Evolutionary conservation across 2,113 vertebrate genomes (phyloP), one percentile per base, ranked within the genome.

Genomic region (Aleadryas rufinucha): DNA sequence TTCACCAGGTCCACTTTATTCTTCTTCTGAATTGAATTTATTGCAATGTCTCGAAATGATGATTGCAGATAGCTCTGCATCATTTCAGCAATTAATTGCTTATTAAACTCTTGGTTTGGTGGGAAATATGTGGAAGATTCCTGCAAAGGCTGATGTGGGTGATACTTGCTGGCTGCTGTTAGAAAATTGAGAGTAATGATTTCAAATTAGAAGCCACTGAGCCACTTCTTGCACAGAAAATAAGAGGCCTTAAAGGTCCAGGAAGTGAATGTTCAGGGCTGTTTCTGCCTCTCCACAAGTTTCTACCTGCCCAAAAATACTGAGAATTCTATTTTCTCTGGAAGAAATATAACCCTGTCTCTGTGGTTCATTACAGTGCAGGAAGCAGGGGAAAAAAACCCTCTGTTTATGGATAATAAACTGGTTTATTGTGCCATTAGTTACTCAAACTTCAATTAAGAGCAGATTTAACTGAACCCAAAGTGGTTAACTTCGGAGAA

Each of bases 61-160:
- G 53, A 59, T 42, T 91, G 71, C 71, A 86, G 94, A 91, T 74
- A 90, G 90, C 61, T 57, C 57, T 96, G 94, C 95, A 94, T 66
- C 90, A 52, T 90, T 93, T 88, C 87, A 91, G 75, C 78, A 96
- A 95, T 76, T 95, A 88, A 96, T 94, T 97, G 52, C 93, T 88
- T 80, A 84, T 90, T 90, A 95, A 91, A 91, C 45, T 91, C 49
- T 47, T 37, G 68, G 54, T 77, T 90, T 87, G 84, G 52, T 26
- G 52, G 33, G 57, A 53, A 91, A 87, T 83, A 47, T 7, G 24
- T 24, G 39, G 93, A 14, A 45, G 64, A 42, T 69, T 94, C 54
- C 50, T 75, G 66, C 84, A 65, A 72, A 89, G 44, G 54, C 77
- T 83, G 81, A 90, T 84, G 68, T 54, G 71, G 78, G 39, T 57